Evolutionary conservation across 2,113 vertebrate genomes (phyloP).

Genomic region (Clarias macrocephalus): DNA sequence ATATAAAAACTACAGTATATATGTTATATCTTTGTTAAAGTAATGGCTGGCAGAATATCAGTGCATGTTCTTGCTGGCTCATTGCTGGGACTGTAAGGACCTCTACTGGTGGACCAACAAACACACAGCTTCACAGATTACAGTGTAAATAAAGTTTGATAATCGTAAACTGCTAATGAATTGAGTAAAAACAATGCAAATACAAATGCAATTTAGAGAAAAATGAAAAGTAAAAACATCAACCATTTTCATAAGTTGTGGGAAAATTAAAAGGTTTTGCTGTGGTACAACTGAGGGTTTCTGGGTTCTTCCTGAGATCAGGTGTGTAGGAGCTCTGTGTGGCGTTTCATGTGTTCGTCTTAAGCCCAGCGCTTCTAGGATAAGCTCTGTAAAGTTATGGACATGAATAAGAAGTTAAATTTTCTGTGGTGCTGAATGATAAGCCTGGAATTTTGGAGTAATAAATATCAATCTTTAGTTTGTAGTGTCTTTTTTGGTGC

Average conservation of each 20-base stretch:
- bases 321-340: background rate
- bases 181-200: background rate
- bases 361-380: too few relatives aligned
- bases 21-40: background rate
- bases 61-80: background rate
- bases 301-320: background rate
- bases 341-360: background rate
- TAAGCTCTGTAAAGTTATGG: background rate
- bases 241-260: background rate
- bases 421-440: background rate
- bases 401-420: background rate
- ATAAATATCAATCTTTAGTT: background rate
- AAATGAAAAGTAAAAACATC: background rate
- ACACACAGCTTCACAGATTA: constrained; percentile 32
- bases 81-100: constrained; percentile 51
- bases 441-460: background rate
- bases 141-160: background rate
- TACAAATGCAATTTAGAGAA: background rate
- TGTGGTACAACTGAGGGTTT: background rate
- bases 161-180: background rate
- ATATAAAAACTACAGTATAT: background rate
- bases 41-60: background rate
- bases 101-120: constrained; percentile 56
- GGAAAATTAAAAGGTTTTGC: background rate
- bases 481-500: background rate